These are phyloP conservation scores for Athalia cordata DNA, from an alignment of 2,888 invertebrate genomes.

Conservation along the genomic window DNA sequence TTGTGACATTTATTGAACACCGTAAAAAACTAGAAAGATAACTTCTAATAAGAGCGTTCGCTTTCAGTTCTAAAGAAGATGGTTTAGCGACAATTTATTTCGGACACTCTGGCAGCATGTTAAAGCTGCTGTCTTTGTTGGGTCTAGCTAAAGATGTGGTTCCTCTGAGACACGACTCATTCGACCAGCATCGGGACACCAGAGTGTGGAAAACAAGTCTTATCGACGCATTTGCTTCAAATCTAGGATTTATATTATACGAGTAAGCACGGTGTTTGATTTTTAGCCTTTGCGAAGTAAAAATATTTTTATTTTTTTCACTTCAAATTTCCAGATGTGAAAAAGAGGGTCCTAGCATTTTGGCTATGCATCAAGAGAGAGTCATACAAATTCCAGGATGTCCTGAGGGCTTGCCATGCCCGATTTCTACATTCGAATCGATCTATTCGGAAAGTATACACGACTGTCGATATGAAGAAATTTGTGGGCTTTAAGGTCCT, in stretches of 20 bases:
- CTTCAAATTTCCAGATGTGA: constrained; percentile 74
- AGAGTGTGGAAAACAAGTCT: constrained; percentile 75
- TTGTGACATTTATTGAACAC: constrained; percentile 10
- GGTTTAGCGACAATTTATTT: constrained; percentile 82
- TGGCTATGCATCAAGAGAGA: constrained; percentile 86
- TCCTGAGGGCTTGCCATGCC: constrained; percentile 78
- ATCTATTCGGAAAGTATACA: constrained; percentile 78
- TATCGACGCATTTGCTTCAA: constrained; percentile 88
- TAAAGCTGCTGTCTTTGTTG: constrained; percentile 84
- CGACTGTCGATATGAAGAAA: constrained; percentile 80
- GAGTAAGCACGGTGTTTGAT: constrained; percentile 76
- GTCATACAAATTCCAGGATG: constrained; percentile 83
- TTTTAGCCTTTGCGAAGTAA: background rate
- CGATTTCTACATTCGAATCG: constrained; percentile 76
- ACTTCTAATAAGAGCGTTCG: constrained; percentile 14
- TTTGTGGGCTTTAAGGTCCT: constrained; percentile 74
- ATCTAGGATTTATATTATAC: constrained; percentile 85
- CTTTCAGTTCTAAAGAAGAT: constrained; percentile 58
- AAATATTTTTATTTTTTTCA: constrained; percentile 7
- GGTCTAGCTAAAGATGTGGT: constrained; percentile 82
- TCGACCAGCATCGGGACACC: constrained; percentile 72
- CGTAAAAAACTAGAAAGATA: background rate
- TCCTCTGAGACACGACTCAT: constrained; percentile 77
- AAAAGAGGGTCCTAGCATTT: constrained; percentile 71
- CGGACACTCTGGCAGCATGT: constrained; percentile 87